Percentiles rank a stretch among this genome's conserved stretches.
Evolutionary conservation across 2,113 vertebrate species (phyloP).

Genomic region (Rhodinocichla rosea): DNA sequence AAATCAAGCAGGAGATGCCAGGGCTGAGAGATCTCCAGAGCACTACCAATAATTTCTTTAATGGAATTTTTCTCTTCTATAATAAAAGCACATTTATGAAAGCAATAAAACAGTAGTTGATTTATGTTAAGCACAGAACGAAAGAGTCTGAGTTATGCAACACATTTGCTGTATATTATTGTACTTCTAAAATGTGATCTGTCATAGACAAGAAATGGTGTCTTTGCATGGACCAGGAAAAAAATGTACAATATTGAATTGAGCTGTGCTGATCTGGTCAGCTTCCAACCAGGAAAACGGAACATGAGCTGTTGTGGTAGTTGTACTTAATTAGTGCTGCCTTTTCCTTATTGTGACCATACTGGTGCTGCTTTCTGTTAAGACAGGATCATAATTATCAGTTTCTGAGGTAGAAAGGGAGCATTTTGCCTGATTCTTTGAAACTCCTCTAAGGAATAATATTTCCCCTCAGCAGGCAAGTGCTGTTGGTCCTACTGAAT

Average conservation of each 20-base stretch:
- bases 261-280: background rate
- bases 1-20: background rate
- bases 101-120: background rate
- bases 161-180: background rate
- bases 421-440: constrained; percentile 21
- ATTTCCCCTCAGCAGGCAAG: background rate
- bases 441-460: background rate
- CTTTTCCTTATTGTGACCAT: background rate
- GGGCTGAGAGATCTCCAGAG: background rate
- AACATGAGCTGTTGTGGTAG: background rate
- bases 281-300: background rate
- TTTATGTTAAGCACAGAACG: background rate
- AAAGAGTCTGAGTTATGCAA: background rate
- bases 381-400: background rate
- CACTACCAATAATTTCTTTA: background rate
- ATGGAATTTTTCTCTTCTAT: background rate
- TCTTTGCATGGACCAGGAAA: background rate
- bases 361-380: background rate
- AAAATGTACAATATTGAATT: background rate
- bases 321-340: background rate
- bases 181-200: background rate
- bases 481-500: constrained; percentile 27
- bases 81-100: background rate
- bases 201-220: background rate
- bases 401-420: background rate